Conservation (phyloP, 2,113 vertebrate genomes). For the Bombycilla garrulus region DNA sequence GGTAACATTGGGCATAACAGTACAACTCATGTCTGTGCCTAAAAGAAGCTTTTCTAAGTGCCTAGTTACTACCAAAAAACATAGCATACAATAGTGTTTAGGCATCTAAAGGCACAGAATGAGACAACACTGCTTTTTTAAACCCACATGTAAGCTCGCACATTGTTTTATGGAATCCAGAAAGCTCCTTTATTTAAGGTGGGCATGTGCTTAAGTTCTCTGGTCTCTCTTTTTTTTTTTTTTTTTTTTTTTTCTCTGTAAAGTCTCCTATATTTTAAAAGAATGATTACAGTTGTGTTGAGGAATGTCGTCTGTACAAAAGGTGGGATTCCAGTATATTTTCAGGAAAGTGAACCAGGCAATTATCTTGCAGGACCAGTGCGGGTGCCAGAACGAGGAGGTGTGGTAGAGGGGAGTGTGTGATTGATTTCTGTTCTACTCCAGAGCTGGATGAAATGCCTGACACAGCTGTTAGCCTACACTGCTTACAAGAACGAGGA, state of each 20-base stretch:
- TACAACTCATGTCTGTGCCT: not conserved
- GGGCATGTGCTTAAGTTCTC: not conserved
- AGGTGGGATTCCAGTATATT: not conserved
- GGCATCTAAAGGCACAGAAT: not conserved
- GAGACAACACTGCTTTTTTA: not conserved
- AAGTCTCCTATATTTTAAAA: not conserved
- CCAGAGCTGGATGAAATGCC: constrained; percentile 57
- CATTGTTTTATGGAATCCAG: not conserved
- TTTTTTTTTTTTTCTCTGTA: not conserved
- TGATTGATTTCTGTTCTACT: constrained; percentile 62
- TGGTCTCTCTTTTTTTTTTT: not conserved
- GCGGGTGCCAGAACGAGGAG: not conserved
- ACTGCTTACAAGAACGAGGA: constrained; percentile 52
- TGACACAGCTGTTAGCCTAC: constrained; percentile 56
- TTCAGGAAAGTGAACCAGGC: constrained; percentile 1
- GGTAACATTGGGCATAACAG: not conserved
- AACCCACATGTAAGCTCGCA: not conserved
- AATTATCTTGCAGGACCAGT: not conserved
- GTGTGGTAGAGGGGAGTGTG: constrained; percentile 33
- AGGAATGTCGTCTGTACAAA: not conserved
- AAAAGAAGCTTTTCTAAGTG: not conserved
- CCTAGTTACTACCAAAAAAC: not conserved
- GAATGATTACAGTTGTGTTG: not conserved
- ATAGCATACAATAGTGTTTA: not conserved
- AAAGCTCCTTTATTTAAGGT: not conserved